Evolutionary conservation across 2,797 vertebrate species (phyloP).

Genomic region (Loriculus beryllinus): DNA sequence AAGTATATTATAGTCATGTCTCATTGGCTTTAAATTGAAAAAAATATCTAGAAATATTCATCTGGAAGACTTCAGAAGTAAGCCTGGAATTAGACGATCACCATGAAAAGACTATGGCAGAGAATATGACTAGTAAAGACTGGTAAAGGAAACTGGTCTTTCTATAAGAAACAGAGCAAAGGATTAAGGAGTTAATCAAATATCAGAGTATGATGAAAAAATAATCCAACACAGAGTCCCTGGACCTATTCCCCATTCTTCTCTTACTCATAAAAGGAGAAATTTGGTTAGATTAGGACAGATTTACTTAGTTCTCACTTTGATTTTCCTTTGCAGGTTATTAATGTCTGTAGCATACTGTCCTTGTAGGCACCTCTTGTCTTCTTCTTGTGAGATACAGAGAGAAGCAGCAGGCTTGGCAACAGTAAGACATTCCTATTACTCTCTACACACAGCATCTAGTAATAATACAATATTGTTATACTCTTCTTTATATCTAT

Average conservation of each 20-base stretch:
- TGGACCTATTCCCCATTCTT: background rate
- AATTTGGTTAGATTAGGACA: background rate
- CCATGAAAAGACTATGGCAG: background rate
- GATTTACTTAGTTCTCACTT: background rate
- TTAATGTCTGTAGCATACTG: background rate
- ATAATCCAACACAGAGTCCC: background rate
- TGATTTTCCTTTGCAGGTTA: background rate
- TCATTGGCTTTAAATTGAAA: background rate
- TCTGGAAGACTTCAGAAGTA: background rate
- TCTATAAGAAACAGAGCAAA: background rate
- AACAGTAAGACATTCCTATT: slow-evolving; percentile 2
- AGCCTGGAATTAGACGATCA: background rate
- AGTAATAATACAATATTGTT: background rate
- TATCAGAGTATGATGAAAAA: background rate
- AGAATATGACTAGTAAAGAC: background rate
- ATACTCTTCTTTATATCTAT: background rate
- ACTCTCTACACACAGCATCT: background rate
- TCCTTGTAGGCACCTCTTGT: background rate
- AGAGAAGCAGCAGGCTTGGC: background rate
- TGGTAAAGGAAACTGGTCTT: background rate
- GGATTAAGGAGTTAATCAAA: background rate
- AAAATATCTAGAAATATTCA: background rate
- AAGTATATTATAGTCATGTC: background rate
- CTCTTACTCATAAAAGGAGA: background rate
- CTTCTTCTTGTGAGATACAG: background rate